Base-by-base conservation (phyloP, 2,113 vertebrate genomes). In the Petromus typicus region DNA sequence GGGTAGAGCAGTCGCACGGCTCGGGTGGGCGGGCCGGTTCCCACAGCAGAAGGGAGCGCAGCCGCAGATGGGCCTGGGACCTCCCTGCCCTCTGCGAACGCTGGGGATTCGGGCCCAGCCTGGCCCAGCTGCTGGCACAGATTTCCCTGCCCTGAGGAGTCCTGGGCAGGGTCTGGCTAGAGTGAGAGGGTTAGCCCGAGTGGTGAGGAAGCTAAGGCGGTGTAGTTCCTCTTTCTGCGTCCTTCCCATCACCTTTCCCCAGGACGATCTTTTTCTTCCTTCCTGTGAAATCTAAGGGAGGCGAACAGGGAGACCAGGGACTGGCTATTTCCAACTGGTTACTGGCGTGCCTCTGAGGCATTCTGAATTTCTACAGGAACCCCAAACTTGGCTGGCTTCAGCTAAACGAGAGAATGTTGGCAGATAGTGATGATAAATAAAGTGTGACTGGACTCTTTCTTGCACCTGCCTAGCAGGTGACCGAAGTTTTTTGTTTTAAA, bases 1-100 rank as follows among this genome's bases (percentile, higher is more conserved):
- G 94, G 73, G 63, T 79, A 54, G 96, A 91, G 94, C 84, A n/a
- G n/a, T n/a, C n/a, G n/a, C 89, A 27, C 83, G 64, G 82, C 97
- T 91, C 95, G 91, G 90, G 92, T 92, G 95, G 95, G 94, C 2
- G 6, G 78, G 45, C 30, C 48, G 75, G 92, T 94, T 67, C 40
- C 81, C 40, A 48, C 51, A 45, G 92, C 27, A 71, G 64, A 90
- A 92, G n/a, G 69, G 93, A 89, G 86, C 7, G 43, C 16, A 13
- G 25, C 0, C n/a, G 86, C 92, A 95, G 86, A 97, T 87, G 89
- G 93, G 18, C 54, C 30, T 14, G 78, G 63, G 69, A 86, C 76
- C 76, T 94, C 89, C 84, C 17, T 5, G 17, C 82, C 84, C 79
- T 92, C 76, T 48, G 45, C 63, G 93, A 57, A 86, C 86, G 89